Conservation (phyloP, 2,113 vertebrate genomes). For the Cephalophus harveyi region DNA sequence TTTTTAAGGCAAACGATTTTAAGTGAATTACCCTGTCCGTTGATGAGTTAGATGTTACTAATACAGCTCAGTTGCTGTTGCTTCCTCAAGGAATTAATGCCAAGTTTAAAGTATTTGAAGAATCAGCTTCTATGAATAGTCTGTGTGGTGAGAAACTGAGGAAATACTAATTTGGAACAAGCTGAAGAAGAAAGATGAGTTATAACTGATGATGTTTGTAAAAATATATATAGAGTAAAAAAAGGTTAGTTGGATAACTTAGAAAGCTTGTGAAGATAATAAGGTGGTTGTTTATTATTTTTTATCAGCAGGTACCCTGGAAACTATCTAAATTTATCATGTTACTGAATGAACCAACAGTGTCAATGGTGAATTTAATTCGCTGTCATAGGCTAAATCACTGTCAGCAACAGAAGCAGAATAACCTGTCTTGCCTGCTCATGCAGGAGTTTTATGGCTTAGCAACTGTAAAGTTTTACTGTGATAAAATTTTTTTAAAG, state of each 20-base stretch:
- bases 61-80: neutral
- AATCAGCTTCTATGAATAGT: neutral
- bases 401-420: neutral
- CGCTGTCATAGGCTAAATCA: neutral
- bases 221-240: neutral
- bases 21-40: neutral
- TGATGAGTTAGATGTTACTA: neutral
- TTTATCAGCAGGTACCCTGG: neutral
- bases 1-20: neutral
- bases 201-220: neutral
- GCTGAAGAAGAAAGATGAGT: neutral
- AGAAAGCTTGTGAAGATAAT: neutral
- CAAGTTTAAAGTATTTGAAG: neutral
- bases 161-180: slow-evolving; percentile 15
- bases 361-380: neutral
- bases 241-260: neutral
- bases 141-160: neutral
- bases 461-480: neutral
- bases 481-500: neutral
- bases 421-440: neutral
- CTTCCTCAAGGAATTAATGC: neutral
- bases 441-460: neutral
- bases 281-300: neutral
- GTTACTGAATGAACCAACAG: neutral
- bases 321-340: slow-evolving; percentile 20